phyloP scores from a whole-genome alignment of 2,888 invertebrate genomes.

The Tipula lateralis region DNA sequence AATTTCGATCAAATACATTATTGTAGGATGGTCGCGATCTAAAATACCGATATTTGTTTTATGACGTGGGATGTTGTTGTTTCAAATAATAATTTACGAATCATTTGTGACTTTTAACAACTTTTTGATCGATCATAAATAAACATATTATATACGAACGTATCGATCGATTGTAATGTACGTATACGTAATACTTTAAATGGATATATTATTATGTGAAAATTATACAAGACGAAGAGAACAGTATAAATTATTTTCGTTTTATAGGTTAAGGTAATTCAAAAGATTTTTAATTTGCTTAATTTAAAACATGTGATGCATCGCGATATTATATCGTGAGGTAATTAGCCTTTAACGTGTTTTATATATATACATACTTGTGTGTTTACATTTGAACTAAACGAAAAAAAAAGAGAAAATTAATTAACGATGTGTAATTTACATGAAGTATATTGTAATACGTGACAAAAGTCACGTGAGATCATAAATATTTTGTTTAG shows the following conservation, averaged over 20 bases:
- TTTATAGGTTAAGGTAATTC: neutral
- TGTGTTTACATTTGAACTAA: neutral
- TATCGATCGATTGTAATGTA: neutral
- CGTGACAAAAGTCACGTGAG: neutral
- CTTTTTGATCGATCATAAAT: neutral
- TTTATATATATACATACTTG: too few species aligned
- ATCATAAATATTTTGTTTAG: too few species aligned
- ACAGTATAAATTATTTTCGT: neutral
- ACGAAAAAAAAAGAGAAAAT: neutral
- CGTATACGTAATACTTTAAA: neutral
- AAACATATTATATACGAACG: neutral
- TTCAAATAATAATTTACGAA: neutral
- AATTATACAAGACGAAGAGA: neutral
- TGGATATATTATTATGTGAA: neutral
- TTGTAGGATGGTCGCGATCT: neutral
- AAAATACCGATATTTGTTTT: too few species aligned
- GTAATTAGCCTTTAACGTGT: neutral
- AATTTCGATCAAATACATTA: neutral
- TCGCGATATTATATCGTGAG: neutral
- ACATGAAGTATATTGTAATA: neutral
- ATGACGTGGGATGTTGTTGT: neutral
- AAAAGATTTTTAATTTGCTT: neutral
- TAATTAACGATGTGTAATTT: neutral
- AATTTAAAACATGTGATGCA: conserved; percentile 9
- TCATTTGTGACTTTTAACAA: neutral